Conservation (phyloP, 1,140 invertebrate species). For the Drosophila mayri region DNA sequence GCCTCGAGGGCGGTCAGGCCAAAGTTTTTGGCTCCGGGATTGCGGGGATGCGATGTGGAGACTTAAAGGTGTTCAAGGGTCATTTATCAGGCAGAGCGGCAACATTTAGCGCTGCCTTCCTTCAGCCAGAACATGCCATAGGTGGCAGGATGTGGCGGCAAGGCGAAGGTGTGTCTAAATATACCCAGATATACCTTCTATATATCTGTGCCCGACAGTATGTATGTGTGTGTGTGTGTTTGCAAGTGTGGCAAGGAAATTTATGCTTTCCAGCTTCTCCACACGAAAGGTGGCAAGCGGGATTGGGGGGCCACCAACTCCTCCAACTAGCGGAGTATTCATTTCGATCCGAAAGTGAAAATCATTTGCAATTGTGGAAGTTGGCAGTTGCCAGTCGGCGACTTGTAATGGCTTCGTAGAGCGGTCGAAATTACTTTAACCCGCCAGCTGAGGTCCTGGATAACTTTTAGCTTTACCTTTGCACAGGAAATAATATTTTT, state of each 20-base stretch:
- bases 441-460: slow-evolving; percentile 38
- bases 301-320: slow-evolving; percentile 7
- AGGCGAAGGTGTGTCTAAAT: slow-evolving; percentile 48
- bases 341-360: slow-evolving; percentile 82
- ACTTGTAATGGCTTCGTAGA: slow-evolving; percentile 72
- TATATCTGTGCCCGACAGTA: slow-evolving; percentile 9
- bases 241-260: slow-evolving; percentile 47
- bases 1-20: slow-evolving; percentile 71
- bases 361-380: slow-evolving; percentile 83
- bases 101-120: slow-evolving; percentile 72
- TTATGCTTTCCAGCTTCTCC: slow-evolving; percentile 49
- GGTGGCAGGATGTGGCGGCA: slow-evolving; percentile 38
- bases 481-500: slow-evolving; percentile 4
- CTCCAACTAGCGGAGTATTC: slow-evolving; percentile 69
- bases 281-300: slow-evolving; percentile 5
- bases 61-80: slow-evolving; percentile 82
- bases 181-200: slow-evolving; percentile 33
- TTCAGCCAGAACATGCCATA: slow-evolving; percentile 32
- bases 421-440: slow-evolving; percentile 78
- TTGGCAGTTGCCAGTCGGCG: slow-evolving; percentile 45
- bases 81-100: slow-evolving; percentile 81
- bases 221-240: slow-evolving; percentile 13
- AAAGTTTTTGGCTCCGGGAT: slow-evolving; percentile 46
- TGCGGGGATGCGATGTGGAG: slow-evolving; percentile 19
- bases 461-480: slow-evolving; percentile 6